Evolutionary conservation across 2,113 vertebrate genomes (phyloP), one percentile per base, ranked within the genome.

Genomic region (Hippopotamus amphibius): DNA sequence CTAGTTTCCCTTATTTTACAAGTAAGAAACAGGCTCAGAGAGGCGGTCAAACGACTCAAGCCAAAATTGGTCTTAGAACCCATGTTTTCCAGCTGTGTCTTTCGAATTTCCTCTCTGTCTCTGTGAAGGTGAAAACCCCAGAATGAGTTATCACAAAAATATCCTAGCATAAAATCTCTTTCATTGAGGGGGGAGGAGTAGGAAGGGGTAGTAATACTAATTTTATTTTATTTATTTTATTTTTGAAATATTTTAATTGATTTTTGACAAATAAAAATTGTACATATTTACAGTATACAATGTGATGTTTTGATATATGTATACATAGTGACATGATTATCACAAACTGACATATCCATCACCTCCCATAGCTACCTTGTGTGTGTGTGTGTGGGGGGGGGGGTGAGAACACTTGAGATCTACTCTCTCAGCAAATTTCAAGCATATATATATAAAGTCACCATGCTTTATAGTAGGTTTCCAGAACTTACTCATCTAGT

Each of bases 71-170:
- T 11, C 65, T 88, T 93, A 82, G 66, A 82, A 59, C 41, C 5
- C 21, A 13, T 74, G 43, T 93, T 92, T 95, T 48, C 55, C 16
- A 43, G 11, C 11, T 82, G 24, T 71, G 84, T 85, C 71, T 89
- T 94, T 92, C 92, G 37, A 97, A 95, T 94, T 79, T 77, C 19
- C 41, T 16, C 55, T 80, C 48, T 81, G 46, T 82, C 22, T 86
- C 76, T 76, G 5, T 93, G 63, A 72, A 53, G 30, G 41, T 50
- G 69, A 92, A 94, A 94, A 86, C 1, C 14, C 26, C 61, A 95
- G 83, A 59, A 61, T 87, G 88, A 90, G 33, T 74, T 74, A 96
- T 88, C 37, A 61, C 3, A 94, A 69, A 87, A 89, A 92, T 81
- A 96, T 48, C 16, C 46, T 43, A 63, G 68, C 14, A 95, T 61